A percentile compares a stretch with the other conserved stretches of the same genome.
Evolutionary conservation across 2,797 vertebrate genomes (phyloP).

Genomic region (Gallinago stenura): DNA sequence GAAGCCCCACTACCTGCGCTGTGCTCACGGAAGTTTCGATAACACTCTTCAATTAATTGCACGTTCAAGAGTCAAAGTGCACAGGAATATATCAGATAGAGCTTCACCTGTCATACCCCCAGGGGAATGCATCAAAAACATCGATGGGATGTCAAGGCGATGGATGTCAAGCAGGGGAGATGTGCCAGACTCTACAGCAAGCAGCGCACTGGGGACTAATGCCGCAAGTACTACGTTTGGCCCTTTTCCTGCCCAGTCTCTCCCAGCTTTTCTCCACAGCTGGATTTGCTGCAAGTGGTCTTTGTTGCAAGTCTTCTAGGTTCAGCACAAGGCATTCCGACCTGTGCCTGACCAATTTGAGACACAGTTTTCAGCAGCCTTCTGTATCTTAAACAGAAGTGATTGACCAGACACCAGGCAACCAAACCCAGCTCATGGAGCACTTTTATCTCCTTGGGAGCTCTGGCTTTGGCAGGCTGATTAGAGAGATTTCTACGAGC

Average conservation of each 20-base stretch:
- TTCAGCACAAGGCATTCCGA: background rate
- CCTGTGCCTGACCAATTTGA: background rate
- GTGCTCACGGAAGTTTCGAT: background rate
- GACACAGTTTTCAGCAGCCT: background rate
- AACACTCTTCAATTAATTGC: accelerated
- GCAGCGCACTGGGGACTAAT: background rate
- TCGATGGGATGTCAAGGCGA: background rate
- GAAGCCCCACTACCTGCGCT: background rate
- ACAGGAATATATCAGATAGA: background rate
- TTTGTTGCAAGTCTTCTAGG: background rate
- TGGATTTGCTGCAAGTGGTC: background rate
- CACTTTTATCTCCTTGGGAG: background rate
- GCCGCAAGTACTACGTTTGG: background rate
- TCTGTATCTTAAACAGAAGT: background rate
- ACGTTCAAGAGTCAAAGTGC: background rate
- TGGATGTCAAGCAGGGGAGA: background rate
- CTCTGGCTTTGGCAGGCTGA: background rate
- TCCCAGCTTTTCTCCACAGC: background rate
- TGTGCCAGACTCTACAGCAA: background rate
- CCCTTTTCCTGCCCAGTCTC: background rate
- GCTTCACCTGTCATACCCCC: background rate
- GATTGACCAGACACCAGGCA: background rate
- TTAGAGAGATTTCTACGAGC: background rate
- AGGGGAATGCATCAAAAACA: background rate
- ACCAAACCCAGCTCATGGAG: background rate